phyloP scores from a whole-genome alignment of 2,113 vertebrate genomes.

The Eleginops maclovinus region DNA sequence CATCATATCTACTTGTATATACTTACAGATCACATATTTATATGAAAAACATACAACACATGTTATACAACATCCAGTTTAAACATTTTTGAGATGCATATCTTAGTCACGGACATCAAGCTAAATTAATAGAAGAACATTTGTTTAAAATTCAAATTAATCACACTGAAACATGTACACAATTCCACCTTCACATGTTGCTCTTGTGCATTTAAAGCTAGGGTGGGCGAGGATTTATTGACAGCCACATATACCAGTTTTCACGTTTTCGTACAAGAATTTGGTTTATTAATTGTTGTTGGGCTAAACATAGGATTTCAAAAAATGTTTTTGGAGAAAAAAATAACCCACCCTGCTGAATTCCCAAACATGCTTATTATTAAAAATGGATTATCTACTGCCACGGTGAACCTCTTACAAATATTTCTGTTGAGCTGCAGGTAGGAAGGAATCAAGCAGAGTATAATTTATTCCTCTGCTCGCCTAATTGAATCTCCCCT shows the following conservation, averaged over 20 bases:
- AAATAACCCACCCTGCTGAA: background rate
- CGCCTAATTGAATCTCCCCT: conserved; percentile 68
- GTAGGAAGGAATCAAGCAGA: conserved; percentile 8
- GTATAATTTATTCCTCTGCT: conserved; percentile 29
- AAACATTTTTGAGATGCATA: background rate
- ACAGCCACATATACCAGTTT: too few species aligned
- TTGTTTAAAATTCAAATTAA: background rate
- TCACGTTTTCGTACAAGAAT: too few species aligned
- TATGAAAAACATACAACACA: background rate
- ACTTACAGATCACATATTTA: background rate
- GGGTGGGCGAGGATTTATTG: too few species aligned
- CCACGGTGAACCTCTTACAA: background rate
- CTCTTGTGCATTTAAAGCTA: background rate
- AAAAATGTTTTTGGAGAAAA: too few species aligned
- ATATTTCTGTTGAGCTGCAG: conserved; percentile 1
- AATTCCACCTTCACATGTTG: background rate
- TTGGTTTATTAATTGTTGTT: too few species aligned
- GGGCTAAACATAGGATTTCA: too few species aligned
- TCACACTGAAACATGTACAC: background rate
- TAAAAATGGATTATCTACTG: conserved; percentile 23
- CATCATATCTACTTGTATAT: background rate
- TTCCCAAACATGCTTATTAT: conserved; percentile 11
- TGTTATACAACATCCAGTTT: background rate
- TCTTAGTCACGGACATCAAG: background rate
- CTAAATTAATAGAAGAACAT: background rate